phyloP scores from a whole-genome alignment of 2,888 invertebrate genomes.

The Phasia obesa region DNA sequence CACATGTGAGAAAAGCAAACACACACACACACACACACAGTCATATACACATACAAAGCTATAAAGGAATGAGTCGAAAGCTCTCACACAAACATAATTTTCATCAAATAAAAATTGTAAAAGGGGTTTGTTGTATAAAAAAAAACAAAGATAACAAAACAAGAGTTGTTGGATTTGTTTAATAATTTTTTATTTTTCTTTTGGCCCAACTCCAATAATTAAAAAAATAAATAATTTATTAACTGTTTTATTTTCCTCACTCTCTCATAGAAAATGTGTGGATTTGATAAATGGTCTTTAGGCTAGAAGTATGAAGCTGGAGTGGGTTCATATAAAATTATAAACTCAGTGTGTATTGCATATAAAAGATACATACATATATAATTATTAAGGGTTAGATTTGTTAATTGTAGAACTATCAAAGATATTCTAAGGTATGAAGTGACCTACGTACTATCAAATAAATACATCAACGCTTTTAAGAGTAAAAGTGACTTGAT shows the following conservation, averaged over 20 bases:
- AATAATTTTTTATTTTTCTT: background rate
- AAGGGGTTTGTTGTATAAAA: constrained; percentile 2
- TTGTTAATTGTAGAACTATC: too few species aligned
- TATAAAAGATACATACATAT: too few species aligned
- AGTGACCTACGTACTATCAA: too few species aligned
- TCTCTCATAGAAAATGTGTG: background rate
- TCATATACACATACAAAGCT: background rate
- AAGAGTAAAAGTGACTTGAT: too few species aligned
- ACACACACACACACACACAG: too few species aligned
- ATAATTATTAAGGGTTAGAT: too few species aligned
- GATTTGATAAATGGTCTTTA: background rate
- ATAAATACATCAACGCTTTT: too few species aligned
- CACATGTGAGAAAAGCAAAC: constrained; percentile 13
- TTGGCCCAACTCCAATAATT: background rate
- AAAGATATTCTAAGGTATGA: too few species aligned
- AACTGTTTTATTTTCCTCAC: background rate
- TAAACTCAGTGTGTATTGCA: too few species aligned
- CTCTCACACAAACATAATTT: background rate
- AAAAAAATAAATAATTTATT: background rate
- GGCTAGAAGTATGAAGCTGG: background rate
- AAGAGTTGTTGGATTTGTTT: background rate
- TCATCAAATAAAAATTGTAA: background rate
- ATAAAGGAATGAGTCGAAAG: background rate
- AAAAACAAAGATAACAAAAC: background rate
- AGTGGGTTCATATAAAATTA: too few species aligned